Conservation (phyloP, 2,113 vertebrate species). For the Triplophysa tibetana region DNA sequence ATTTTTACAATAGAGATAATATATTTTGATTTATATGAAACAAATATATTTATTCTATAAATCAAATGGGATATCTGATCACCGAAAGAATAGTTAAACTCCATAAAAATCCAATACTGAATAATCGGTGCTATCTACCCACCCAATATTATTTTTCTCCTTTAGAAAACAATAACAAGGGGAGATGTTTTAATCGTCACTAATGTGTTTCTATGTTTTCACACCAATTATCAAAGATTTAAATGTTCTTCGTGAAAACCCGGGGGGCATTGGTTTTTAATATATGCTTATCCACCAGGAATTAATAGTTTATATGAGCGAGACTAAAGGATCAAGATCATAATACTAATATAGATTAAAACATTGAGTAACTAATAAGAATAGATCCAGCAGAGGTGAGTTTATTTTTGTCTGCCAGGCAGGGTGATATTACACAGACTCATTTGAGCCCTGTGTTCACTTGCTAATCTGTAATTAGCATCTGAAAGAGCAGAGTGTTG, state of each 20-base stretch:
- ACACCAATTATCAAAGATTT: no score
- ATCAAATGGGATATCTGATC: no score
- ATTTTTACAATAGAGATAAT: no score
- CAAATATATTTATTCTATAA: no score
- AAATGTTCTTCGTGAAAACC: neutral
- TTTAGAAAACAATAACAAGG: no score
- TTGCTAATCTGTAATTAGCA: slow-evolving; percentile 40
- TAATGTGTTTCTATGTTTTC: no score
- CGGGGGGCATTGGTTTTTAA: neutral
- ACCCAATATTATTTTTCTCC: no score
- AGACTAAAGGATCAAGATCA: slow-evolving; percentile 21
- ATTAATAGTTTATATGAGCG: slow-evolving; percentile 23
- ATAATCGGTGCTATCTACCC: no score
- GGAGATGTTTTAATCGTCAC: no score
- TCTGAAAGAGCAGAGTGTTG: slow-evolving; percentile 35
- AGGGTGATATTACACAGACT: slow-evolving; percentile 37
- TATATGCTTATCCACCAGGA: slow-evolving; percentile 2
- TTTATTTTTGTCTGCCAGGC: slow-evolving; percentile 9
- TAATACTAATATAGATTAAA: slow-evolving; percentile 41
- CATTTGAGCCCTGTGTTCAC: slow-evolving; percentile 36
- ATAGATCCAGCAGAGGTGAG: slow-evolving; percentile 30
- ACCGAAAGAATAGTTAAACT: no score
- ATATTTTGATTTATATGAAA: no score
- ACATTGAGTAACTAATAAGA: neutral
- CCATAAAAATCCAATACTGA: no score